phyloP scores from a whole-genome alignment of 2,797 vertebrate genomes.

The Pangasius krempfi region DNA sequence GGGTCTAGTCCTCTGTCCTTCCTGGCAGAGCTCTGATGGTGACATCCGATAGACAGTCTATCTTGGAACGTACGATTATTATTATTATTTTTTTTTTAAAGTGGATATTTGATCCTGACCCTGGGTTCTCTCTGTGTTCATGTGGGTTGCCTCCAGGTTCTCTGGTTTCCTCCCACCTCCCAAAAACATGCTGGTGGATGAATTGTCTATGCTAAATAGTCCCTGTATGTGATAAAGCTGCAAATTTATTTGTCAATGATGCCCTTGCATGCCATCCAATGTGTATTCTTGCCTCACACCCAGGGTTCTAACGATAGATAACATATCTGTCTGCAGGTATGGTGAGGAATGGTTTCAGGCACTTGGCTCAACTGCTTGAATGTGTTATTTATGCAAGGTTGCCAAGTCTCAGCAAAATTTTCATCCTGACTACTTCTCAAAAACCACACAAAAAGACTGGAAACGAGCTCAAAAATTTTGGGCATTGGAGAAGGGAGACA shows the following conservation, averaged over 20 bases:
- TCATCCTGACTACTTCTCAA: not conserved
- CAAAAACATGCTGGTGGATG: not conserved
- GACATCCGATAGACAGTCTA: not conserved
- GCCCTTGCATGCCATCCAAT: not conserved
- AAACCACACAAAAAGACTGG: not conserved
- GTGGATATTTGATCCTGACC: not conserved
- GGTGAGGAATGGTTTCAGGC: not conserved
- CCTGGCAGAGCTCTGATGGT: not conserved
- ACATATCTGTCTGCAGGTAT: conserved; percentile 59
- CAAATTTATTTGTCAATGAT: not conserved
- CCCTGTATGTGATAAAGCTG: not conserved
- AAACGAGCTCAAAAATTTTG: not conserved
- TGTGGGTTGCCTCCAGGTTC: not conserved
- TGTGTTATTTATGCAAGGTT: not conserved
- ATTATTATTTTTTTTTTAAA: not conserved
- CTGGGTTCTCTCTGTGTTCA: not conserved
- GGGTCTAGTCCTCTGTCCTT: not conserved
- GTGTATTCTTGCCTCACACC: not conserved
- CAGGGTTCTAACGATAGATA: not conserved
- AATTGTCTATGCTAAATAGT: not conserved
- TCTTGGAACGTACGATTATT: not conserved
- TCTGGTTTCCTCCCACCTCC: not conserved
- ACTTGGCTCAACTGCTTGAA: not conserved
- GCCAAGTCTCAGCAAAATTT: not conserved
- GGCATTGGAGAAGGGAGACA: not conserved